These are phyloP conservation scores for Onthophagus sagittarius DNA, from an alignment of 2,888 invertebrate species.

Conservation along the genomic window DNA sequence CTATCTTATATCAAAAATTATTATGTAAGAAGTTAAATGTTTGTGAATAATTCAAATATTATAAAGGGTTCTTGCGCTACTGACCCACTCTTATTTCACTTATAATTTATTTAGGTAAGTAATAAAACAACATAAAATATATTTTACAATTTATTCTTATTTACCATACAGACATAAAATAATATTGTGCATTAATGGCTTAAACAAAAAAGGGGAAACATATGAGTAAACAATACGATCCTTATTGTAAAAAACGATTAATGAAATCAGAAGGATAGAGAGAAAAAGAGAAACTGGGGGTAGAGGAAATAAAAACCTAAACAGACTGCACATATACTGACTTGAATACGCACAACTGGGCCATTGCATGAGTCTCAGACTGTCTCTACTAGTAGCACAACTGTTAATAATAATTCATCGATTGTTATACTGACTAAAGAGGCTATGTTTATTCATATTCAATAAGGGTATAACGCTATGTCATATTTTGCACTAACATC, in stretches of 20 bases:
- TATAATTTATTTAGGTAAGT: background rate
- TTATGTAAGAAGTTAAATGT: too few species aligned
- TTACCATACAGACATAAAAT: conserved; percentile 52
- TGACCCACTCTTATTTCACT: too few species aligned
- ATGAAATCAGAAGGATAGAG: background rate
- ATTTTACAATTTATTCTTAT: conserved; percentile 48
- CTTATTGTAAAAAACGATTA: conserved; percentile 6
- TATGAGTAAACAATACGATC: conserved; percentile 22
- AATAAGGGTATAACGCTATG: conserved; percentile 38
- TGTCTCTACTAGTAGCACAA: conserved; percentile 48
- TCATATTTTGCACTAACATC: conserved; percentile 50
- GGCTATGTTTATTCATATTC: conserved; percentile 39
- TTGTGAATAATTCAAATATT: too few species aligned
- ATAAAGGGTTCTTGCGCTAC: background rate
- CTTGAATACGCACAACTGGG: conserved; percentile 44
- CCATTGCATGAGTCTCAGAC: conserved; percentile 42
- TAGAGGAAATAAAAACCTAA: conserved; percentile 25
- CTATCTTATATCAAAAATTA: too few species aligned
- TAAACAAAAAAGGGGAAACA: conserved; percentile 24
- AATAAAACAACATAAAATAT: conserved; percentile 22
- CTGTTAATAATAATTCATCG: conserved; percentile 39
- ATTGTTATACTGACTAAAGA: conserved; percentile 49
- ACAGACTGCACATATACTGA: conserved; percentile 42
- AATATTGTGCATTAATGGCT: conserved; percentile 47
- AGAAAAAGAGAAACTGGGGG: conserved; percentile 30